Evolutionary conservation across 2,888 invertebrate species (phyloP).

Genomic region (Trachelus stipa): DNA sequence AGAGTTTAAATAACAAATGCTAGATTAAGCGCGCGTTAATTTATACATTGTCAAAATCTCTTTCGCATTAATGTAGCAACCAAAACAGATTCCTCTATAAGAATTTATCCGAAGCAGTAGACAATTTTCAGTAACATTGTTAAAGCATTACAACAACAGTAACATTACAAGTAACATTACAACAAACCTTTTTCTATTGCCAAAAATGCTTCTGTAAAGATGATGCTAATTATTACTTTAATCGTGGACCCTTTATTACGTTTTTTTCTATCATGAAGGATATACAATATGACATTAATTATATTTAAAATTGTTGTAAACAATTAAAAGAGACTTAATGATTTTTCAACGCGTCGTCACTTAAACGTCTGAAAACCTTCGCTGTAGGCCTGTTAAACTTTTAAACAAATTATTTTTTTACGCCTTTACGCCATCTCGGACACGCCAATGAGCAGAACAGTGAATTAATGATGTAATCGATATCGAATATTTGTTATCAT

Average conservation of each 20-base stretch:
- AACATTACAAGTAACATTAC: not conserved
- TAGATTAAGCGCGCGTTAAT: not conserved
- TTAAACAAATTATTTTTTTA: not conserved
- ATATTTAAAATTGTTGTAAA: not conserved
- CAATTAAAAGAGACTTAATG: not conserved
- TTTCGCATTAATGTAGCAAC: not conserved
- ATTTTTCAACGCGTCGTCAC: not conserved
- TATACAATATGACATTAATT: not conserved
- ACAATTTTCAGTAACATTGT: not conserved
- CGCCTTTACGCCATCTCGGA: not conserved
- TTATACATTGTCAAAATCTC: not conserved
- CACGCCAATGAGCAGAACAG: not conserved
- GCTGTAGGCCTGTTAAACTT: not conserved
- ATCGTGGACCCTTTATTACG: not conserved
- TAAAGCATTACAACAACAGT: too few relatives aligned
- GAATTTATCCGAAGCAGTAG: not conserved
- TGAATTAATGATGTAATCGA: not conserved
- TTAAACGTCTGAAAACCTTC: not conserved
- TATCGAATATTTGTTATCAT: not conserved
- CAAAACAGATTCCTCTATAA: not conserved
- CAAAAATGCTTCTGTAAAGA: not conserved
- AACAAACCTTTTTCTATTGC: not conserved
- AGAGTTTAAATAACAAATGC: not conserved
- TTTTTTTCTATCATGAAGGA: not conserved
- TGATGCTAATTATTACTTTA: not conserved